Conservation (phyloP, 2,797 vertebrate genomes). For the Macroramphosus scolopax region DNA sequence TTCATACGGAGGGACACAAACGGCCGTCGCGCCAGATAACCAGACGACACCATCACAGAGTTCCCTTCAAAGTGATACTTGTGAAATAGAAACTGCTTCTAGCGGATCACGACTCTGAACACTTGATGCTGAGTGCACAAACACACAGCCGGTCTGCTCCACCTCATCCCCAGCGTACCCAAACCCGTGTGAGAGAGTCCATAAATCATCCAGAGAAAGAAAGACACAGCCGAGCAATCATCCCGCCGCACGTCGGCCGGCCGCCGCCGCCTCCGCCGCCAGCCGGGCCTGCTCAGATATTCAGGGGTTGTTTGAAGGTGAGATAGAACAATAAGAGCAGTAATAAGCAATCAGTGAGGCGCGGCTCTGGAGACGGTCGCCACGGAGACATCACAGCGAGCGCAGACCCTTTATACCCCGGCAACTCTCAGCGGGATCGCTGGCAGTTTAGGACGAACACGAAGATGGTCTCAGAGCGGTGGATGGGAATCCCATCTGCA, state of each 20-base stretch:
- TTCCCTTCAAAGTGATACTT: too few species aligned
- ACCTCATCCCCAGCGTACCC: too few species aligned
- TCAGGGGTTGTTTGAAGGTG: constrained; percentile 39
- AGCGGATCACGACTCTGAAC: too few species aligned
- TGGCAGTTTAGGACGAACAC: constrained; percentile 39
- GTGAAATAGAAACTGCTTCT: too few species aligned
- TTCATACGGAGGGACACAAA: too few species aligned
- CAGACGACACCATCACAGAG: too few species aligned
- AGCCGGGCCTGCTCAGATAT: constrained; percentile 7
- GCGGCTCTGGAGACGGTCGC: constrained; percentile 38
- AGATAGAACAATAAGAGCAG: constrained; percentile 29
- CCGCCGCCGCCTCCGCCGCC: background rate
- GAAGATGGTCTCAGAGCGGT: constrained; percentile 40
- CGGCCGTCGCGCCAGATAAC: too few species aligned
- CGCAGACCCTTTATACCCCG: constrained; percentile 12
- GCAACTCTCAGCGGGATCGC: constrained; percentile 37
- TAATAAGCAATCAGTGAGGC: constrained; percentile 45
- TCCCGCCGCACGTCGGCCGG: constrained; percentile 4
- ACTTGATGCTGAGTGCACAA: too few species aligned
- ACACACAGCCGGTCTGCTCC: too few species aligned
- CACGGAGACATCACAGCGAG: constrained; percentile 20
- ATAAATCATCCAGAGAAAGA: too few species aligned
- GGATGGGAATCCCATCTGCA: constrained; percentile 32
- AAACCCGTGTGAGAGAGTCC: too few species aligned
- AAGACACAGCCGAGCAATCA: constrained; percentile 7